These are phyloP conservation scores for Scytalopus superciliaris DNA, from an alignment of 2,113 vertebrate genomes.

Conservation along the genomic window DNA sequence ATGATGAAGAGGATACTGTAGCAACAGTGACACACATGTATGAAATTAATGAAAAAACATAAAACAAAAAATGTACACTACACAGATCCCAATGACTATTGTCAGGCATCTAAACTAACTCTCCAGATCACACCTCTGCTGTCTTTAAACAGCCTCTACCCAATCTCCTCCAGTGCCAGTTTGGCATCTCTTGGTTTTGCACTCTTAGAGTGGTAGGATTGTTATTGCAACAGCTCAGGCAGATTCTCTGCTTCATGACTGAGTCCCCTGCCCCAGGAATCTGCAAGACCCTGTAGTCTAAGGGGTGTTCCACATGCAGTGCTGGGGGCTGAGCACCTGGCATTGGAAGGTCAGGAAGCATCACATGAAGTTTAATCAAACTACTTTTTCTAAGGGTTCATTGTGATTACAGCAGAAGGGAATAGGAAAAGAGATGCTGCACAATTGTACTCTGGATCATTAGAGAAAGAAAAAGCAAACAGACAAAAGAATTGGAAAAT, in stretches of 20 bases:
- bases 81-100: conserved; percentile 10
- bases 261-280: not conserved
- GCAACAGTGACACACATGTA: conserved; percentile 25
- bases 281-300: not conserved
- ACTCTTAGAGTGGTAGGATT: not conserved
- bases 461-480: not conserved
- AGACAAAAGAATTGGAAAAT: not conserved
- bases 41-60: conserved; percentile 57
- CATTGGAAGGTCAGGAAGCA: conserved; percentile 18
- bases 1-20: conserved; percentile 36
- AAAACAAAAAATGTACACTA: conserved; percentile 39
- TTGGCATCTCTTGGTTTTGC: not conserved
- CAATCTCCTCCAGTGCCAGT: not conserved
- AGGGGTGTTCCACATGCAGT: not conserved
- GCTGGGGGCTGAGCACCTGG: conserved; percentile 20
- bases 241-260: not conserved
- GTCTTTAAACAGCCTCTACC: not conserved
- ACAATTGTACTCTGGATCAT: not conserved
- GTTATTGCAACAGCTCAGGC: not conserved
- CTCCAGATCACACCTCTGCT: conserved; percentile 60
- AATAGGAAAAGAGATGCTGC: not conserved
- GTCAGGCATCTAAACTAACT: conserved; percentile 48
- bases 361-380: not conserved
- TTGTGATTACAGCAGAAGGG: not conserved
- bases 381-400: not conserved